Base-by-base conservation (phyloP, 2,888 invertebrate genomes). In the Polyploca ridens region DNA sequence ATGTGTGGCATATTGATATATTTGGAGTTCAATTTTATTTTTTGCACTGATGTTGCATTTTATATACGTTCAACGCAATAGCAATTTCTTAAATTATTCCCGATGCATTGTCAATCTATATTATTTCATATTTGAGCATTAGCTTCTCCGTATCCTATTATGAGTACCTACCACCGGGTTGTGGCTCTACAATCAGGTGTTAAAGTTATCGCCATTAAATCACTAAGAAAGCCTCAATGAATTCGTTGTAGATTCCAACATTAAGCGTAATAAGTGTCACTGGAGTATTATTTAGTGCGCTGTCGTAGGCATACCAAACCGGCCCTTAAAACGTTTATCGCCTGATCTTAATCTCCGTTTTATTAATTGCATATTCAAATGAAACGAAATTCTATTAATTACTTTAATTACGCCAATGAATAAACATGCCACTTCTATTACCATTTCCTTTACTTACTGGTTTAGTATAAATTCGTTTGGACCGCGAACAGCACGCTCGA, bases 331-430 rank as follows among this genome's bases (percentile, higher is more conserved):
- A 33, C 54, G 49, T 33, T n/a, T 82, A 74, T 82, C 77, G 68
- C 70, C 68, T 69, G 70, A 80, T 76, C 72, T 38, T 70, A 71
- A 76, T 75, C 70, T 77, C 72, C 75, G 10, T 59, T 38, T 69
- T 76, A 79, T 79, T 79, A 74, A 80, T 77, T 79, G 76, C 72
- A 69, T 74, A 81, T 76, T 78, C 76, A 79, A 77, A 74, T 71
- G 70, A 74, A 81, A 78, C 72, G 75, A 79, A 83, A 80, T 78
- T 73, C 76, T 73, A 83, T 83, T 83, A 81, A 81, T 83, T 80
- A 79, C 74, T 70, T 75, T 78, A 77, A 83, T 83, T 79, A 79
- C 69, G 64, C 69, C 72, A 75, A 76, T 81, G 74, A 77, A 83
- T 79, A 79, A 77, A 75, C 70, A 74, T 69, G 73, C 66, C 69